Base-by-base conservation (phyloP, 2,888 invertebrate species). In the Acanthopleura granulata region DNA sequence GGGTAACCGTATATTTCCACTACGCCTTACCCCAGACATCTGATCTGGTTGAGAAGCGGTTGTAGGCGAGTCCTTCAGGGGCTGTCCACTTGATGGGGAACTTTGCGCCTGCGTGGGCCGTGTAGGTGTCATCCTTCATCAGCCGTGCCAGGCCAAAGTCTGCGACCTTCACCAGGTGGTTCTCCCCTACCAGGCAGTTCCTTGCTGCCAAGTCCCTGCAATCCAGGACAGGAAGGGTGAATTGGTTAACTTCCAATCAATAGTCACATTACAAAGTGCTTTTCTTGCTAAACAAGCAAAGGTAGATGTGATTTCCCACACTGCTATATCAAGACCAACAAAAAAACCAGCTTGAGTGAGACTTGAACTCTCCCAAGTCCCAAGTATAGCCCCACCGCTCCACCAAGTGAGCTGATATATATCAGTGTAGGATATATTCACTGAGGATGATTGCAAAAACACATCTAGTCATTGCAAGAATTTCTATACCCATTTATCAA, bases 81-180 rank as follows among this genome's bases (percentile, higher is more conserved):
- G 99, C 99, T 25, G 99, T 99, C 99, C 99, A 99, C 92, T 99
- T 99, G 89, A 99, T 99, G 76, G 99, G 99, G 92, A 99, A 99
- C 92, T 99, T 99, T 82, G 99, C 99, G 49, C 98, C 99, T 40
- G 97, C 97, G 91, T 98, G 98, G 62, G 99, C 99, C 49, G 99
- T 99, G 92, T 99, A 99, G 0, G 99, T 99, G 91, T 99, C 99
- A 89, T 99, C 99, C 75, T 98, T 94, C 97, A 99, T 98, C 80
- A 99, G 82, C 75, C 99, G 93, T 9, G 99, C 99, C 86, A 99
- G 93, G 25, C 99, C 99, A 91, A 99, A 99, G 92, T 99, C 99
- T 18, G 99, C 99, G 76, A 99, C 99, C 92, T 99, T 99, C 72
- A 99, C 98, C 77, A 98, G 92, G 91, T 98, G 97, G 91, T 96